Evolutionary conservation across 2,113 vertebrate genomes (phyloP).

Genomic region (Zapus hudsonius): DNA sequence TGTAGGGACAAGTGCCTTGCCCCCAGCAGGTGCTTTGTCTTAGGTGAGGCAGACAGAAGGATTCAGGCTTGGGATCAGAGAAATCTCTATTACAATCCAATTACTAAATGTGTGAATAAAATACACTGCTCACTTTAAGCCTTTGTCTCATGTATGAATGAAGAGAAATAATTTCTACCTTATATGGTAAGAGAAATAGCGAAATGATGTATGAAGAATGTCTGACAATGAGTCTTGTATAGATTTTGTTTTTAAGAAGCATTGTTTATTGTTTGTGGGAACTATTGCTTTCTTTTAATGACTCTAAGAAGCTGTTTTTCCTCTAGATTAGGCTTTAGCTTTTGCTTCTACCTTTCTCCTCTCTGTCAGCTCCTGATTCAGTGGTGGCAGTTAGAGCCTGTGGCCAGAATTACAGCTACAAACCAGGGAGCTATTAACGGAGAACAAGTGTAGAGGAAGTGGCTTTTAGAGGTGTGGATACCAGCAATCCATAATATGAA

Average conservation of each 20-base stretch:
- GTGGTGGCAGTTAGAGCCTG: conserved; percentile 44
- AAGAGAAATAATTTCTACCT: conserved; percentile 65
- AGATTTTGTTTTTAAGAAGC: conserved; percentile 78
- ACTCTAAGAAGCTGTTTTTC: conserved; percentile 46
- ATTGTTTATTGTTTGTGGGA: conserved; percentile 60
- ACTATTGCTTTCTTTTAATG: conserved; percentile 67
- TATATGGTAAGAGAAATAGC: conserved; percentile 49
- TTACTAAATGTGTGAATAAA: conserved; percentile 48
- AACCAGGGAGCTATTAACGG: conserved; percentile 63
- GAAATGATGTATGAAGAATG: conserved; percentile 63
- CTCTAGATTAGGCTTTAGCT: conserved; percentile 38
- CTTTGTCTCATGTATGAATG: conserved; percentile 61
- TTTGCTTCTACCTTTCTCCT: conserved; percentile 52
- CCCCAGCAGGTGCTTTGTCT: no score
- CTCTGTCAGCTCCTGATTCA: conserved; percentile 62
- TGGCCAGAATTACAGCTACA: conserved; percentile 63
- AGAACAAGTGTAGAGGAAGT: conserved; percentile 14
- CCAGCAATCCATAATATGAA: conserved; percentile 35
- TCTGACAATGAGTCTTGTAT: conserved; percentile 47
- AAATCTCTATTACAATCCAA: conserved; percentile 51
- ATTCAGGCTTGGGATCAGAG: neutral
- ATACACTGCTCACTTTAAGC: conserved; percentile 29
- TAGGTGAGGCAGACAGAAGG: neutral
- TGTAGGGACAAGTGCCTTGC: neutral
- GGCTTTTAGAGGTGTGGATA: conserved; percentile 22